Conservation (phyloP, 2,888 invertebrate species). For the Dendrolimus pini region DNA sequence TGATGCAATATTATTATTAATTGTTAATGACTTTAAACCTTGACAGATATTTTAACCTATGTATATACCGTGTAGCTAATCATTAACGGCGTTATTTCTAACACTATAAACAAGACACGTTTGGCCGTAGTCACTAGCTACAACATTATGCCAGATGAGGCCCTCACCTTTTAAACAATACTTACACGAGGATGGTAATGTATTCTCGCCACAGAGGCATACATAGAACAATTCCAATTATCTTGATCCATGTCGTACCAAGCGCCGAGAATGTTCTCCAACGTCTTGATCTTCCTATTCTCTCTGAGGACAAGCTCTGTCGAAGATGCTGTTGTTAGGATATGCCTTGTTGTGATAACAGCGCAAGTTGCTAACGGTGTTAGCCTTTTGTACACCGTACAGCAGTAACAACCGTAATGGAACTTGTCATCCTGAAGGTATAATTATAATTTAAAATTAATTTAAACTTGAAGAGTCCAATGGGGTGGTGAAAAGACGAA, state of each 20-base stretch:
- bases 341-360: conserved; percentile 34
- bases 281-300: conserved; percentile 4
- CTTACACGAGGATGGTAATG: conserved; percentile 39
- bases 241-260: conserved; percentile 34
- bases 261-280: conserved; percentile 31
- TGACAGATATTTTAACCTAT: too few species aligned
- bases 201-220: conserved; percentile 30
- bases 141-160: too few species aligned
- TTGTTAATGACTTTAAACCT: too few species aligned
- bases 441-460: too few species aligned
- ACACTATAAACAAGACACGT: too few species aligned
- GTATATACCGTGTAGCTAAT: too few species aligned
- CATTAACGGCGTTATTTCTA: too few species aligned
- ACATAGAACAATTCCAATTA: conserved; percentile 28
- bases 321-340: conserved; percentile 42
- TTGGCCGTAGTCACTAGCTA: too few species aligned
- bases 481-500: too few species aligned
- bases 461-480: too few species aligned
- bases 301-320: conserved; percentile 30
- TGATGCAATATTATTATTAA: too few species aligned
- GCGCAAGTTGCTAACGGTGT: conserved; percentile 32
- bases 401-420: conserved; percentile 32
- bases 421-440: conserved; percentile 19
- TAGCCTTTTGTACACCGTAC: conserved; percentile 26
- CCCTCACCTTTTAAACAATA: neutral